Evolutionary conservation across 2,113 vertebrate species (phyloP).

Genomic region (Alethe castanea): DNA sequence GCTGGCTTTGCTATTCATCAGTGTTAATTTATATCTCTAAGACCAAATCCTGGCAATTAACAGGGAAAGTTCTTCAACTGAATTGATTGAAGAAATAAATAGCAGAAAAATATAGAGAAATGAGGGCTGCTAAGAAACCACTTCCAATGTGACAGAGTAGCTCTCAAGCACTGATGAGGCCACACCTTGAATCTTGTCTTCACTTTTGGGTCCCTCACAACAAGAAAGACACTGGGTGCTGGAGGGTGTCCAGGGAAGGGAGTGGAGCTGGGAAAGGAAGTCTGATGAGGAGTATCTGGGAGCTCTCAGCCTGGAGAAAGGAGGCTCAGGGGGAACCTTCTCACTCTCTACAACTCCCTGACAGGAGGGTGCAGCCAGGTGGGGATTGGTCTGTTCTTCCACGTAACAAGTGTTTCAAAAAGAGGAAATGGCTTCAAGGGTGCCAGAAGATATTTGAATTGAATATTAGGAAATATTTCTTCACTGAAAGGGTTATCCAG

Average conservation of each 20-base stretch:
- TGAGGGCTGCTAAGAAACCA: background rate
- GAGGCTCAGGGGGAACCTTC: background rate
- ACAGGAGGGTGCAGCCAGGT: background rate
- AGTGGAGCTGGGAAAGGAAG: background rate
- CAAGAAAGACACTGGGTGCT: background rate
- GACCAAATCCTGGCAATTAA: background rate
- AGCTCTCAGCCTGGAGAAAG: background rate
- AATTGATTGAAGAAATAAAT: background rate
- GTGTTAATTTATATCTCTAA: background rate
- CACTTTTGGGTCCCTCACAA: background rate
- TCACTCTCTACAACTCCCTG: background rate
- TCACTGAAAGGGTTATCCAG: background rate
- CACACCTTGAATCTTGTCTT: background rate
- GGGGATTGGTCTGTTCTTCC: background rate
- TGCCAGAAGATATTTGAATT: background rate
- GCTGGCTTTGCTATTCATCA: background rate
- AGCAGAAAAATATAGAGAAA: background rate
- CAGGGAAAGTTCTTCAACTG: background rate
- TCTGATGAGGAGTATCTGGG: background rate
- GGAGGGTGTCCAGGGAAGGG: background rate
- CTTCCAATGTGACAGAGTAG: background rate
- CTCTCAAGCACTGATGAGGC: background rate
- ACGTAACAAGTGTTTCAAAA: background rate
- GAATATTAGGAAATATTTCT: background rate
- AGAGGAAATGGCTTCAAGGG: background rate